These are phyloP conservation scores for Alviniconcha marisindica DNA, from an alignment of 1,140 invertebrate species.

Conservation along the genomic window DNA sequence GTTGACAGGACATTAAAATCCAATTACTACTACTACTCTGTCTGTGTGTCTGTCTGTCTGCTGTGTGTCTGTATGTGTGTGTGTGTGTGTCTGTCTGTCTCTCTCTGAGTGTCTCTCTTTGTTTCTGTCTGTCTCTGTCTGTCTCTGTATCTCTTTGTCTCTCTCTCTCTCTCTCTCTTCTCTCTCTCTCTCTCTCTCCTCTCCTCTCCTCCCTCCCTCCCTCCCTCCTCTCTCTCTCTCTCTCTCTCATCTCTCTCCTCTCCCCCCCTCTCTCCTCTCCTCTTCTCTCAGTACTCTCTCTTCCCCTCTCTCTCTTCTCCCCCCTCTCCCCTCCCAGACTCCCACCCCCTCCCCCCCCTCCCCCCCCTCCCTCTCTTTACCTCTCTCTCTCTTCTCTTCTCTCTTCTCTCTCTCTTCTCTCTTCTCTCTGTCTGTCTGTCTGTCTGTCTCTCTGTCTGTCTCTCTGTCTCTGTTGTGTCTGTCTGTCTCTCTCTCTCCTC, in stretches of 20 bases:
- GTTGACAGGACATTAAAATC: too few relatives aligned
- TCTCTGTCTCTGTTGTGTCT: background rate
- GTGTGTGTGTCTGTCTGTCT: too few relatives aligned
- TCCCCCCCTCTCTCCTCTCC: background rate
- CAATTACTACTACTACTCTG: too few relatives aligned
- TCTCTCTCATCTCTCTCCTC: too few relatives aligned
- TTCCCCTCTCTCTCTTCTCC: background rate
- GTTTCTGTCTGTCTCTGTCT: background rate
- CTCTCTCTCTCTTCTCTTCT: too few relatives aligned
- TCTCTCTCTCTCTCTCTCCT: background rate
- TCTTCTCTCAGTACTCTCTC: background rate
- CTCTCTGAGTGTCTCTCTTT: too few relatives aligned
- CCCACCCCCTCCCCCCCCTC: too few relatives aligned
- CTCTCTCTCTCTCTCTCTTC: background rate
- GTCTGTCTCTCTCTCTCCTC: background rate
- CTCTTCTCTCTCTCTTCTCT: too few relatives aligned
- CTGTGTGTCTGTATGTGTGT: too few relatives aligned
- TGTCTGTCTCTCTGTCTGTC: background rate
- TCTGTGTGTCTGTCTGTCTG: too few relatives aligned
- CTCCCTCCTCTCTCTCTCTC: background rate
- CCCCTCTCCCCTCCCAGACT: too few relatives aligned
- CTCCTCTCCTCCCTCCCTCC: background rate
- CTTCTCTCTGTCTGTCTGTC: background rate
- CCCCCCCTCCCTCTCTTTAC: too few relatives aligned
- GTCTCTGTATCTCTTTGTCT: background rate